phyloP scores from a whole-genome alignment of 1,140 invertebrate genomes.

The Campoletis sonorensis region DNA sequence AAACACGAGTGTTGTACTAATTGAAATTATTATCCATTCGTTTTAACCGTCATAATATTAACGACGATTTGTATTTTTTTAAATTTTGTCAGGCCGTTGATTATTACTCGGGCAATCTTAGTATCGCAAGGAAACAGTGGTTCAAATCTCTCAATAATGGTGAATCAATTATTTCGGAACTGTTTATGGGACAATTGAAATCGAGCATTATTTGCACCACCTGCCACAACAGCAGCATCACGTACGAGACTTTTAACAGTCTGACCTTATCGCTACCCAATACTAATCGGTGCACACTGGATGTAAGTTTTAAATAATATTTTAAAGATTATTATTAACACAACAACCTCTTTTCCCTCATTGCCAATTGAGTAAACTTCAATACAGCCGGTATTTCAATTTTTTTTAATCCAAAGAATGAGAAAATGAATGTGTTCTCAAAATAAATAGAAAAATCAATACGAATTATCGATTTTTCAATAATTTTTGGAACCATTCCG shows the following conservation, averaged over 20 bases:
- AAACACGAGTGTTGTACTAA: neutral
- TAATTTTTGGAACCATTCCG: too few relatives aligned
- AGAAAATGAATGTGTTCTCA: too few relatives aligned
- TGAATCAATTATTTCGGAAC: constrained; percentile 86
- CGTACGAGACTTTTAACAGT: constrained; percentile 93
- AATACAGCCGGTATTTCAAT: too few relatives aligned
- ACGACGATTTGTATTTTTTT: too few relatives aligned
- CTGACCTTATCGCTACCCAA: constrained; percentile 89
- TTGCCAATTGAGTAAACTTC: too few relatives aligned
- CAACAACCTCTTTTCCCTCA: too few relatives aligned
- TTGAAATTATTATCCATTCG: constrained; percentile 30
- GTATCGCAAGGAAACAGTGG: constrained; percentile 83
- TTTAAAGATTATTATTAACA: too few relatives aligned
- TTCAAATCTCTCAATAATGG: constrained; percentile 84
- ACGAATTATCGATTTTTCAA: too few relatives aligned
- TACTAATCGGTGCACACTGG: constrained; percentile 81
- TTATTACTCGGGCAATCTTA: constrained; percentile 51
- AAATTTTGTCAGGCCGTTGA: neutral
- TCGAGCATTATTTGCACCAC: constrained; percentile 88
- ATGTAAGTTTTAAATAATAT: constrained; percentile 76
- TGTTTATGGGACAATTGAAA: constrained; percentile 93
- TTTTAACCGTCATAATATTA: neutral
- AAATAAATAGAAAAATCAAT: too few relatives aligned
- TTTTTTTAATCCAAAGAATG: too few relatives aligned
- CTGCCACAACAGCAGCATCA: constrained; percentile 87